Evolutionary conservation across 2,113 vertebrate genomes (phyloP), one percentile per base, ranked within the genome.

Genomic region (Erythrolamprus reginae): DNA sequence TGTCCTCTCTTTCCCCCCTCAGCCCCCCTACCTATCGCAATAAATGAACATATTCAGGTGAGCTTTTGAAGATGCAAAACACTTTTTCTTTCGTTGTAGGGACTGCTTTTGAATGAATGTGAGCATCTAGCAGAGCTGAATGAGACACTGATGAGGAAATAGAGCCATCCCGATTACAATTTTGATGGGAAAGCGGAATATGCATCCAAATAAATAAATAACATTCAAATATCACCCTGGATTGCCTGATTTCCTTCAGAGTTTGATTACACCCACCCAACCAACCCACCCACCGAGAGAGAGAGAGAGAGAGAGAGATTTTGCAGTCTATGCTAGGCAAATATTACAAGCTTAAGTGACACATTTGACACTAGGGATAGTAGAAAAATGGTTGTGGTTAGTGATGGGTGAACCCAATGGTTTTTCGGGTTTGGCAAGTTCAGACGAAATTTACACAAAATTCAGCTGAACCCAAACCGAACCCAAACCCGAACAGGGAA

Each of bases 241-340:
- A 33, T 77, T 48, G 12, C 1, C 28, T 82, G 65, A 28, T 8
- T 0, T 0, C 0, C 0, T 89, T 53, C 23, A 21, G 23, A 0
- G 15, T 2, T 21, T 77, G 19, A 55, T 53, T 55, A 10, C n/a
- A n/a, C n/a, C n/a, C n/a, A n/a, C n/a, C n/a, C n/a, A n/a, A n/a
- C n/a, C n/a, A n/a, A n/a, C n/a, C n/a, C n/a, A n/a, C n/a, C n/a
- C n/a, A n/a, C n/a, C n/a, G n/a, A n/a, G n/a, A n/a, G n/a, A n/a
- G n/a, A n/a, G n/a, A n/a, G n/a, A n/a, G n/a, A n/a, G n/a, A n/a
- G n/a, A n/a, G n/a, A n/a, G n/a, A n/a, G 77, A 26, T 24, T 88
- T 38, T 87, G 51, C 42, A 82, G 33, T 47, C 21, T 23, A 50
- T n/a, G 28, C 9, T 48, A 47, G 61, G 38, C 61, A 82, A 56